Evolutionary conservation across 2,888 invertebrate genomes (phyloP).

Genomic region (Xestoiulus laeticollis): DNA sequence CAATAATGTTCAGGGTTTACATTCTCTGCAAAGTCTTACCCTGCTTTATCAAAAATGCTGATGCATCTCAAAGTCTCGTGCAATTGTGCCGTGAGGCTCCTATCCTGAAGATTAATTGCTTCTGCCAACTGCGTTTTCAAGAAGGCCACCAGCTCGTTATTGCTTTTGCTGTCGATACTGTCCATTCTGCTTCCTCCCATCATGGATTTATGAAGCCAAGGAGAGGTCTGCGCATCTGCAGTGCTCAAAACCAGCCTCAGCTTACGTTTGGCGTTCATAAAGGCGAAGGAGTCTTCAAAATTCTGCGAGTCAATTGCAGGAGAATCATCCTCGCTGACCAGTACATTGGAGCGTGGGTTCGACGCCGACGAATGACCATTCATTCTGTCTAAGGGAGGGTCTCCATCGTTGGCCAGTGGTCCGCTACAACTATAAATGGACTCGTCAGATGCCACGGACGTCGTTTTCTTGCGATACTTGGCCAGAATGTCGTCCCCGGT

Average conservation of each 20-base stretch:
- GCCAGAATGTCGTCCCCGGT: constrained; percentile 89
- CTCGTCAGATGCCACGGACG: constrained; percentile 66
- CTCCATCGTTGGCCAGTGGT: constrained; percentile 62
- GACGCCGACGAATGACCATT: neutral
- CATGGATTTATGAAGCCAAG: constrained; percentile 67
- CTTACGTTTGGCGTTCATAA: constrained; percentile 83
- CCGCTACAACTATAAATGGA: constrained; percentile 45
- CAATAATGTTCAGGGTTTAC: neutral
- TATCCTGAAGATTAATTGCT: constrained; percentile 80
- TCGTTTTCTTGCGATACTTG: constrained; percentile 76
- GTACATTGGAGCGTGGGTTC: neutral
- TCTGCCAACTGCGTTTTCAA: constrained; percentile 81
- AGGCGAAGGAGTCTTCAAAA: constrained; percentile 70
- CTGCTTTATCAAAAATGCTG: constrained; percentile 74
- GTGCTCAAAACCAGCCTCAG: constrained; percentile 89
- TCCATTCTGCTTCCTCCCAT: constrained; percentile 75
- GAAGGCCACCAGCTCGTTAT: constrained; percentile 71
- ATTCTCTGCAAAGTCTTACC: constrained; percentile 64
- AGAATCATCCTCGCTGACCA: constrained; percentile 64
- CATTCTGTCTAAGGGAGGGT: constrained; percentile 56
- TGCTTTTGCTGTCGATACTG: constrained; percentile 58
- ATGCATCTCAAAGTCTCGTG: constrained; percentile 85
- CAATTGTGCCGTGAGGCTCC: constrained; percentile 79
- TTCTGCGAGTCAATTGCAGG: constrained; percentile 69
- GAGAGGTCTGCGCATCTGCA: constrained; percentile 70